Evolutionary conservation across 2,888 invertebrate genomes (phyloP).

Genomic region (Dynastes maya): DNA sequence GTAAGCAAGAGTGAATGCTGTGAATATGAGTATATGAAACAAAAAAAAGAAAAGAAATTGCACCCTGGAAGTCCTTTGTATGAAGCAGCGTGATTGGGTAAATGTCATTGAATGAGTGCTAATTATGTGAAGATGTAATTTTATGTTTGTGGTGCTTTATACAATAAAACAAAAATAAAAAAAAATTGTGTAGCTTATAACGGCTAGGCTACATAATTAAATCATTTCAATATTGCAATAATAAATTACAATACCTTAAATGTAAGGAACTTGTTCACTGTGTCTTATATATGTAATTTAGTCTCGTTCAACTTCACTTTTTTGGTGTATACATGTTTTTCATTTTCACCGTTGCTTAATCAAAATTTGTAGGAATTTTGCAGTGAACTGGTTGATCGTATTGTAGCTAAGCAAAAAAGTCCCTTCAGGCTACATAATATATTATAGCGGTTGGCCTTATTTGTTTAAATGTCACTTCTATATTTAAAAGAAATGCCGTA

Average conservation of each 20-base stretch:
- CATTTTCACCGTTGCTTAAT: slow-evolving; percentile 33
- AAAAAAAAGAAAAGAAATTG: slow-evolving; percentile 23
- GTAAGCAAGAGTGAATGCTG: slow-evolving; percentile 23
- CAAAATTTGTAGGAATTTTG: slow-evolving; percentile 41
- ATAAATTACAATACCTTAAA: slow-evolving; percentile 49
- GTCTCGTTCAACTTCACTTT: slow-evolving; percentile 41
- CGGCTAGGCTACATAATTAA: slow-evolving; percentile 43
- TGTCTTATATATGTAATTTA: slow-evolving; percentile 47
- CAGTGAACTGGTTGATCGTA: slow-evolving; percentile 41
- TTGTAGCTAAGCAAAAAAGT: slow-evolving; percentile 25
- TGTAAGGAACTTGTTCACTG: slow-evolving; percentile 50
- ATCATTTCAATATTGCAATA: slow-evolving; percentile 50
- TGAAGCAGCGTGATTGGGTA: slow-evolving; percentile 37
- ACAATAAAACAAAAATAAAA: slow-evolving; percentile 39
- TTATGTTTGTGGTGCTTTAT: slow-evolving; percentile 49
- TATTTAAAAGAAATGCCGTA: slow-evolving; percentile 27
- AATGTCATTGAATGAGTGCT: slow-evolving; percentile 8
- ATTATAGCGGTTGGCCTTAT: slow-evolving; percentile 33
- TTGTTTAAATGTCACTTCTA: neutral
- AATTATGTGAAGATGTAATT: slow-evolving; percentile 31
- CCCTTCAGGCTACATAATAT: neutral
- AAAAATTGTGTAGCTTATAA: slow-evolving; percentile 46
- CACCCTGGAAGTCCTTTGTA: slow-evolving; percentile 35
- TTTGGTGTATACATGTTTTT: slow-evolving; percentile 47
- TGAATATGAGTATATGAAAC: slow-evolving; percentile 15